Evolutionary conservation across 2,113 vertebrate genomes (phyloP).

Genomic region (Synchiropus splendidus): DNA sequence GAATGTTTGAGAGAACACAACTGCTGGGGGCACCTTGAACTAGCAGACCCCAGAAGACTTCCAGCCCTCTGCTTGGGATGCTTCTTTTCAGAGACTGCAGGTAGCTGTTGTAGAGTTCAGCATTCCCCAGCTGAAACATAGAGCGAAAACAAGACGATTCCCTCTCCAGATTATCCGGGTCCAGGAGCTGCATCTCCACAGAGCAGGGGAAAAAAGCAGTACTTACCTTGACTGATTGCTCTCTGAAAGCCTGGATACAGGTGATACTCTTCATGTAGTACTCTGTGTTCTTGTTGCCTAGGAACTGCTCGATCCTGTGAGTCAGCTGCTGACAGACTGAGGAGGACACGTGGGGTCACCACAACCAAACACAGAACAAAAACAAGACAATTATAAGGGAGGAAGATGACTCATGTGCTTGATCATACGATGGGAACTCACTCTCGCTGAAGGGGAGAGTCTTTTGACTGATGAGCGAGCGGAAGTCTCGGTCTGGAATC

Average conservation of each 20-base stretch:
- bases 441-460: slow-evolving; percentile 76
- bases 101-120: slow-evolving; percentile 80
- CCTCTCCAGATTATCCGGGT: neutral
- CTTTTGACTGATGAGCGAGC: slow-evolving; percentile 72
- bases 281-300: slow-evolving; percentile 74
- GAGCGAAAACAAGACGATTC: neutral
- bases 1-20: neutral
- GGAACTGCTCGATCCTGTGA: slow-evolving; percentile 81
- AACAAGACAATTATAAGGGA: slow-evolving; percentile 21
- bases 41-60: slow-evolving; percentile 89
- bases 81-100: slow-evolving; percentile 77
- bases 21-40: slow-evolving; percentile 71
- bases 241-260: slow-evolving; percentile 82
- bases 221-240: slow-evolving; percentile 84
- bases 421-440: slow-evolving; percentile 49
- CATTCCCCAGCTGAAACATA: slow-evolving; percentile 63
- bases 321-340: slow-evolving; percentile 81
- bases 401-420: slow-evolving; percentile 13
- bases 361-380: slow-evolving; percentile 34
- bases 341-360: slow-evolving; percentile 42
- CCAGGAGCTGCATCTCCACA: slow-evolving; percentile 11
- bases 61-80: slow-evolving; percentile 70
- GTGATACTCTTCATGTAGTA: slow-evolving; percentile 87
- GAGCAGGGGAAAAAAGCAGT: slow-evolving; percentile 9
- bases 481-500: slow-evolving; percentile 80